Percentiles rank a stretch among this genome's conserved stretches.
These are phyloP conservation scores for Coracopsis vasa DNA, from an alignment of 2,113 vertebrate species.

Conservation along the genomic window DNA sequence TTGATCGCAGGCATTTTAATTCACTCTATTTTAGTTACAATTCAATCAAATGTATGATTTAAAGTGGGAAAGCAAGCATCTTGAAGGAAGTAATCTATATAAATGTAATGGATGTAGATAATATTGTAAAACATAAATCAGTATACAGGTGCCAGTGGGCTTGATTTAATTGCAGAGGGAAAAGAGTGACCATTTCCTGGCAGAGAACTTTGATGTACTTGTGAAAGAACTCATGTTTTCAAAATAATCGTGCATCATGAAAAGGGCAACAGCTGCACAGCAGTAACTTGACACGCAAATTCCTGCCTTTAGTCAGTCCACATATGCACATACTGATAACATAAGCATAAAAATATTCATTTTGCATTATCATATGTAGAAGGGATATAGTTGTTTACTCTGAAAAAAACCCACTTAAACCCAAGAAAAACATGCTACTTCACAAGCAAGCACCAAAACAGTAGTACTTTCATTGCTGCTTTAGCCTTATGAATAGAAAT, in stretches of 20 bases:
- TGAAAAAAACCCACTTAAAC: background rate
- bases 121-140: slow-evolving; percentile 22
- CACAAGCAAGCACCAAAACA: background rate
- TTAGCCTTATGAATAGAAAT: background rate
- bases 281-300: slow-evolving; percentile 55
- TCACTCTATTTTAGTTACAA: slow-evolving; percentile 19
- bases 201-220: background rate
- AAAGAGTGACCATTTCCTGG: background rate
- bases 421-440: background rate
- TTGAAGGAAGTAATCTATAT: slow-evolving; percentile 38
- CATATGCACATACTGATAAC: slow-evolving; percentile 40
- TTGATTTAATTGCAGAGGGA: background rate
- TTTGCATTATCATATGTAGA: background rate
- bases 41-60: slow-evolving; percentile 45
- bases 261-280: slow-evolving; percentile 62
- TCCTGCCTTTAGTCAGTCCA: slow-evolving; percentile 47
- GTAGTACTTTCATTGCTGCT: background rate
- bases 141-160: background rate
- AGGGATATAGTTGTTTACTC: background rate
- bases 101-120: slow-evolving; percentile 22
- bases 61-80: slow-evolving; percentile 16
- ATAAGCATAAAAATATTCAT: slow-evolving; percentile 10
- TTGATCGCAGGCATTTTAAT: slow-evolving; percentile 1
- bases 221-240: slow-evolving; percentile 30
- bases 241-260: slow-evolving; percentile 44